Evolutionary conservation across 2,797 vertebrate genomes (phyloP), one percentile per base, ranked within the genome.

Genomic region (Erethizon dorsatum): DNA sequence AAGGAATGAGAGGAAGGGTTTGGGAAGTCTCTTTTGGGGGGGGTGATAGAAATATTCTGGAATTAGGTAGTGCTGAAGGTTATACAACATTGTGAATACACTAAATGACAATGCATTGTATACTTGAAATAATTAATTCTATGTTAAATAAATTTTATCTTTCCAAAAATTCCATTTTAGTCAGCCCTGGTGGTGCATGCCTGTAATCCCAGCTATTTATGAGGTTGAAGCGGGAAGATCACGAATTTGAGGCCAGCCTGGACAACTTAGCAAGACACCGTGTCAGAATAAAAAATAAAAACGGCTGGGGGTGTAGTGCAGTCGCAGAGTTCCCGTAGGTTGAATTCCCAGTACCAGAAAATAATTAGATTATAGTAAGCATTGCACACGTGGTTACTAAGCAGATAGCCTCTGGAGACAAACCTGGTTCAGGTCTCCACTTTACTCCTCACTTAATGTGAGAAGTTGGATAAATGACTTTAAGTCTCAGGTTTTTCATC

Each of bases 121-220:
- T 31, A 54, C 73, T 91, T 77, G 88, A 86, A 94, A 61, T 84
- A 52, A 54, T 50, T 13, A 90, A 24, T 47, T 88, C 47, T 77
- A 52, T 63, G 4, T 79, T n/a, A 95, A 37, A 10, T 94, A 84
- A 57, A 84, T 75, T 87, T 94, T 92, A 84, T 41, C 45, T 85
- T 89, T 69, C 59, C 95, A 86, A 87, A 15, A 17, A 79, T 54
- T 54, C 52, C 77, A 79, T 77, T 33, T 52, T 82, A 57, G 54
- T 56, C n/a, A 78, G 22, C 28, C 31, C 31, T 78, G 47, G 73
- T 77, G 14, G 45, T 50, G 2, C 73, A 79, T 52, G 17, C 75
- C 45, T 52, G 1, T 52, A 79, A 6, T 33, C 31, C 22, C 50
- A 52, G 50, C 17, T 79, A 54, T 79, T 79, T 52, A 33, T 52